Evolutionary conservation across 2,113 vertebrate genomes (phyloP).

Genomic region (Turnix velox): DNA sequence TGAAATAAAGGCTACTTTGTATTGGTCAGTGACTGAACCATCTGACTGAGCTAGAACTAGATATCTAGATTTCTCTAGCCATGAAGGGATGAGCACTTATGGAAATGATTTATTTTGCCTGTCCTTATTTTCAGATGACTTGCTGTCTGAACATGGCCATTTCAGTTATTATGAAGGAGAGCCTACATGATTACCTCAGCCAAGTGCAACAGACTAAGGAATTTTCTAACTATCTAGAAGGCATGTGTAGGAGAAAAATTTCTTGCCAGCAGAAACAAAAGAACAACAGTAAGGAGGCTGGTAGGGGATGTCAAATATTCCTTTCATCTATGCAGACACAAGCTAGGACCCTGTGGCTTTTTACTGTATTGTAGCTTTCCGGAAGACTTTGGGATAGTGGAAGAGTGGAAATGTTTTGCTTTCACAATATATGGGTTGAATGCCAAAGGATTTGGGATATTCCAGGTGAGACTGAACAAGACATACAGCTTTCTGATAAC

Average conservation of each 20-base stretch:
- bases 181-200: slow-evolving; percentile 13
- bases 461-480: background rate
- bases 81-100: background rate
- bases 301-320: background rate
- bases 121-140: background rate
- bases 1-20: background rate
- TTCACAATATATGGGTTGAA: background rate
- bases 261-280: background rate
- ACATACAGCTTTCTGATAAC: background rate
- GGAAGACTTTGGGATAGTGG: background rate
- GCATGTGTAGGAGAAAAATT: background rate
- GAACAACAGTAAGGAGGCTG: background rate
- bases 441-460: background rate
- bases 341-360: background rate
- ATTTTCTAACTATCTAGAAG: background rate
- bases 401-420: background rate
- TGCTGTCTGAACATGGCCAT: background rate
- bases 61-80: background rate
- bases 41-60: background rate
- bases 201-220: background rate
- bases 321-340: slow-evolving; percentile 26
- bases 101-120: background rate
- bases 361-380: background rate
- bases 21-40: background rate
- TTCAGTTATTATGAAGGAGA: background rate